These are phyloP conservation scores for Drosophila recens DNA, from an alignment of 2,888 invertebrate genomes.

Conservation along the genomic window DNA sequence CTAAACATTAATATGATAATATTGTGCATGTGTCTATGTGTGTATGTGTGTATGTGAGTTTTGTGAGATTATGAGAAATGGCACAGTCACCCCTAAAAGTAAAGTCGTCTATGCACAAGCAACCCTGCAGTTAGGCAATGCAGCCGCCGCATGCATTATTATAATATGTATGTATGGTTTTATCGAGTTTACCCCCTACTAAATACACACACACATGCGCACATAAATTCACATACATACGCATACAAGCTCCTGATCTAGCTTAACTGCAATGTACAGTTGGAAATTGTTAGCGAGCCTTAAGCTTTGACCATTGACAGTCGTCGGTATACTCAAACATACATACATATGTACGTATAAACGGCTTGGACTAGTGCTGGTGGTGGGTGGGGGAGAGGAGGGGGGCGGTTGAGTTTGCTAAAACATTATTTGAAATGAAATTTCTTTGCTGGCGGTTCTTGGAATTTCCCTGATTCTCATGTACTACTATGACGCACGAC, in stretches of 20 bases:
- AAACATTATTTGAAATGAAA: constrained; percentile 57
- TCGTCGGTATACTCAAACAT: not conserved
- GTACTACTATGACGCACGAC: constrained; percentile 45
- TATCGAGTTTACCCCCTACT: constrained; percentile 22
- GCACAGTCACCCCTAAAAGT: constrained; percentile 65
- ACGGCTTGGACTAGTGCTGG: not conserved
- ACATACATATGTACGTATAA: not conserved
- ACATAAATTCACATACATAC: constrained; percentile 11
- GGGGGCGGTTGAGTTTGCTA: not conserved
- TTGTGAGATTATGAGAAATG: constrained; percentile 63
- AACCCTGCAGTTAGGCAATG: constrained; percentile 35
- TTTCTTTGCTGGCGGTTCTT: constrained; percentile 59
- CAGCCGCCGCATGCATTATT: constrained; percentile 54
- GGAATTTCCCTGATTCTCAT: constrained; percentile 60
- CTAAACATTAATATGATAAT: constrained; percentile 58
- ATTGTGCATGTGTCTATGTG: constrained; percentile 10
- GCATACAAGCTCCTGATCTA: constrained; percentile 30
- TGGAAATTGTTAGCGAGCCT: constrained; percentile 2
- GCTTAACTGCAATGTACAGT: constrained; percentile 32
- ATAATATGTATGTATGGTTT: constrained; percentile 16
- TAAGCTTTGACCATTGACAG: constrained; percentile 32
- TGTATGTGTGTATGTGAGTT: not conserved
- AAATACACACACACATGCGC: constrained; percentile 8
- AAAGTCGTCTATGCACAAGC: constrained; percentile 20
- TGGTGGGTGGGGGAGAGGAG: not conserved